phyloP scores from a whole-genome alignment of 2,797 vertebrate genomes.

The Acanthurus tractus region DNA sequence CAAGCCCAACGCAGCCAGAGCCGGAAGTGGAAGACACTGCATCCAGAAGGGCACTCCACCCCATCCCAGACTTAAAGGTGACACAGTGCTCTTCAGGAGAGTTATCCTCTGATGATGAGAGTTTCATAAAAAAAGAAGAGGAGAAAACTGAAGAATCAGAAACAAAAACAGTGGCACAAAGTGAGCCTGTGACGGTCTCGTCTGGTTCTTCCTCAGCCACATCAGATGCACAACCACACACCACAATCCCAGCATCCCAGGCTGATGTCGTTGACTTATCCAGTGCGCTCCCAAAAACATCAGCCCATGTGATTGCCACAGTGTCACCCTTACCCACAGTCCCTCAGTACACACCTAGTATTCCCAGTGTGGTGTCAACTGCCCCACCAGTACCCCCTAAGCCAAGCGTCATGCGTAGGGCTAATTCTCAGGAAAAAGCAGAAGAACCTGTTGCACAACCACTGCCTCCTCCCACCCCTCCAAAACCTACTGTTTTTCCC shows the following conservation, averaged over 20 bases:
- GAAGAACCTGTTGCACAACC: slow-evolving; percentile 87
- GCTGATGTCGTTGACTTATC: slow-evolving; percentile 80
- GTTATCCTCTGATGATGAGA: slow-evolving; percentile 93
- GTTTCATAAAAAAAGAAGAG: slow-evolving; percentile 84
- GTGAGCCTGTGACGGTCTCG: slow-evolving; percentile 51
- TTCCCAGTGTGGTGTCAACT: slow-evolving; percentile 84
- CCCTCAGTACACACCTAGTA: slow-evolving; percentile 85
- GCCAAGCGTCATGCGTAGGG: slow-evolving; percentile 87
- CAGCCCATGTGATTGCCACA: slow-evolving; percentile 69
- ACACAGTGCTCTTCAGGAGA: slow-evolving; percentile 98
- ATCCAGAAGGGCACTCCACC: slow-evolving; percentile 87
- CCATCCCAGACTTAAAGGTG: slow-evolving; percentile 97
- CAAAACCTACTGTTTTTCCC: slow-evolving; percentile 92
- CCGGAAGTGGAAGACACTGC: slow-evolving; percentile 76
- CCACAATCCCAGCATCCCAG: slow-evolving; percentile 46
- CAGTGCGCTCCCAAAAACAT: slow-evolving; percentile 58
- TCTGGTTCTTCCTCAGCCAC: slow-evolving; percentile 38
- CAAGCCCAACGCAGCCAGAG: slow-evolving; percentile 89
- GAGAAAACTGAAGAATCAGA: slow-evolving; percentile 59
- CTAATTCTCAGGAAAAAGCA: slow-evolving; percentile 89
- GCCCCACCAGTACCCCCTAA: slow-evolving; percentile 90
- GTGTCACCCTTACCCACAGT: slow-evolving; percentile 85
- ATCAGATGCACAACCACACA: slow-evolving; percentile 52
- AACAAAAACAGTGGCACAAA: slow-evolving; percentile 45
- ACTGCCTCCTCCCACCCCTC: slow-evolving; percentile 91